Conservation (phyloP, 1,140 invertebrate genomes). For the Brachionus calyciflorus region DNA sequence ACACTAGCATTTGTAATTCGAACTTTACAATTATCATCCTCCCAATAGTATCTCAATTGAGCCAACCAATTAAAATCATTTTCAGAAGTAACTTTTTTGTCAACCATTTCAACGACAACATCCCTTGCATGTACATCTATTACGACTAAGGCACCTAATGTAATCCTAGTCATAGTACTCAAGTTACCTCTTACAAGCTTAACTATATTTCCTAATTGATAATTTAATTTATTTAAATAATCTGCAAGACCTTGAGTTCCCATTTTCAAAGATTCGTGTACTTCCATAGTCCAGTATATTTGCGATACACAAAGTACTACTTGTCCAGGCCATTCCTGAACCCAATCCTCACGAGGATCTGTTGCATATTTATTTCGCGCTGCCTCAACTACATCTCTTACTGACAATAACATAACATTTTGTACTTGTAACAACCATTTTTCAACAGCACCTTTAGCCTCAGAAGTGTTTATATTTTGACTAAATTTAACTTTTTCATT, state of each 20-base stretch:
- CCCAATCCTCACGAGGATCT: constrained; percentile 58
- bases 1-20: constrained; percentile 61
- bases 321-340: constrained; percentile 61
- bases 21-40: constrained; percentile 52
- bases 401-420: constrained; percentile 59
- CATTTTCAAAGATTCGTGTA: constrained; percentile 53
- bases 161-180: constrained; percentile 58
- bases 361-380: constrained; percentile 55
- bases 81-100: constrained; percentile 55
- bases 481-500: constrained; percentile 57
- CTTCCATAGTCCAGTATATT: constrained; percentile 61
- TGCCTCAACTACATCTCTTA: constrained; percentile 56
- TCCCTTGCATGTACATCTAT: constrained; percentile 58
- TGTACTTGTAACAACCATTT: constrained; percentile 62
- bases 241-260: constrained; percentile 47
- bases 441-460: constrained; percentile 60
- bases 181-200: constrained; percentile 61
- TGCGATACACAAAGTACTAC: constrained; percentile 61
- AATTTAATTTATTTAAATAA: constrained; percentile 54
- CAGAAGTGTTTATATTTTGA: constrained; percentile 55
- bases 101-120: constrained; percentile 51
- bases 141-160: constrained; percentile 59
- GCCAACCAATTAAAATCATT: constrained; percentile 62
- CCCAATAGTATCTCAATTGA: constrained; percentile 62
- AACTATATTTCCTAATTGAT: constrained; percentile 58